Conservation (phyloP, 2,888 invertebrate species). For the Cenopis cana region DNA sequence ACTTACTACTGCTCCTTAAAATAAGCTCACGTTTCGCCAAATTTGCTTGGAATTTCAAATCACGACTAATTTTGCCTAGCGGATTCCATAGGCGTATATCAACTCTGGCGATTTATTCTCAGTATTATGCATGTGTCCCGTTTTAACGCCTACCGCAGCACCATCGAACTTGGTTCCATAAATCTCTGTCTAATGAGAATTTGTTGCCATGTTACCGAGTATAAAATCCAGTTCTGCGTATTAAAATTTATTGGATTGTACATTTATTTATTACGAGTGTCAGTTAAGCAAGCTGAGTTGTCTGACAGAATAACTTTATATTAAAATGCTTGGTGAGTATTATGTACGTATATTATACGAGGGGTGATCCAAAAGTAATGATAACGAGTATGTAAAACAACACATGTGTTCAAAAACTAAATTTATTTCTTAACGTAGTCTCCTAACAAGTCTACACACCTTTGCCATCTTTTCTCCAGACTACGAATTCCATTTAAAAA, state of each 20-base stretch:
- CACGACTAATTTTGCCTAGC: slow-evolving; percentile 12
- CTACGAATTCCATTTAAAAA: too few relatives aligned
- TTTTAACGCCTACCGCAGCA: slow-evolving; percentile 50
- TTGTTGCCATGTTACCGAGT: slow-evolving; percentile 52
- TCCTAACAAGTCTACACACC: too few relatives aligned
- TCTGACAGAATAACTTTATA: slow-evolving; percentile 2
- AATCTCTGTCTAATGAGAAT: slow-evolving; percentile 56
- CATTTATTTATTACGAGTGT: slow-evolving; percentile 38
- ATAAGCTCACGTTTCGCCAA: slow-evolving; percentile 10
- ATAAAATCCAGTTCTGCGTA: slow-evolving; percentile 47
- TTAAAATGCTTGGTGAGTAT: not conserved
- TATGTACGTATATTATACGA: too few relatives aligned
- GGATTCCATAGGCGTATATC: slow-evolving; percentile 33
- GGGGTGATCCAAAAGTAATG: too few relatives aligned
- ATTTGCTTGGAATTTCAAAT: slow-evolving; percentile 34
- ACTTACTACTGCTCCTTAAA: slow-evolving; percentile 15
- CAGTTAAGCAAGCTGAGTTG: slow-evolving; percentile 14
- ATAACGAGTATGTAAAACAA: too few relatives aligned
- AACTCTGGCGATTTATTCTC: slow-evolving; percentile 48
- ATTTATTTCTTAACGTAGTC: too few relatives aligned
- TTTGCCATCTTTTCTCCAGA: too few relatives aligned
- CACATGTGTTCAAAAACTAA: too few relatives aligned
- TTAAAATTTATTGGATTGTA: slow-evolving; percentile 40
- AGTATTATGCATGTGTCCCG: slow-evolving; percentile 52
- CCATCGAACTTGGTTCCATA: slow-evolving; percentile 53